Base-by-base conservation (phyloP, 2,888 invertebrate genomes). In the Dynastes hyllus region DNA sequence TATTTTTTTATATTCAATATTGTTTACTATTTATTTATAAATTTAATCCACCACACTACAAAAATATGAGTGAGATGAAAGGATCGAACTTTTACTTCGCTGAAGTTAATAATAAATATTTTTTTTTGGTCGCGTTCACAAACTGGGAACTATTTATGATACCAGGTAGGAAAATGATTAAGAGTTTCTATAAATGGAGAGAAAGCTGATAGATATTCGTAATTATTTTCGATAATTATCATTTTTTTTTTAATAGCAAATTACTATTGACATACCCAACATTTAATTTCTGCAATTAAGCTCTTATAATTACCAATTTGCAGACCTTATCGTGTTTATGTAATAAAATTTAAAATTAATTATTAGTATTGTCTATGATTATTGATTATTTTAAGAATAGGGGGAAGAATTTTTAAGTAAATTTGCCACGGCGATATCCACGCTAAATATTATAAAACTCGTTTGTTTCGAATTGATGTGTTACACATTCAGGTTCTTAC, bases 111-210 rank as follows among this genome's bases (percentile, higher is more conserved):
- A 45, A 45, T 45, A 45, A 45, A 45, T 22, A 55, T 13, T 22
- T 16, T 55, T 55, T 55, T n/a, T 55, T 16, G 22, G n/a, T n/a
- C 8, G 3, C n/a, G 13, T 55, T 16, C 22, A 55, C 16, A 55
- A n/a, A 6, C 5, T 3, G 13, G 8, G 8, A 55, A 2, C 22
- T 16, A 0, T 22, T 6, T n/a, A n/a, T 8, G n/a, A 8, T 45
- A 45, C 8, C 2, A 22, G 2, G 11, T 45, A 45, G 45, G 11
- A 45, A 45, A 45, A 45, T 45, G 45, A 45, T 45, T 5, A 1
- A 55, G 13, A 55, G 55, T 55, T 55, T 13, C n/a, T 22, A n/a
- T 55, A 55, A 55, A 55, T 22, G 55, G 55, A n/a, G 55, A 55
- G 55, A 55, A 55, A 55, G 55, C 8, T 45, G 11, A 45, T 55